phyloP scores from a whole-genome alignment of 2,888 invertebrate species.

The Drosophila rellima region DNA sequence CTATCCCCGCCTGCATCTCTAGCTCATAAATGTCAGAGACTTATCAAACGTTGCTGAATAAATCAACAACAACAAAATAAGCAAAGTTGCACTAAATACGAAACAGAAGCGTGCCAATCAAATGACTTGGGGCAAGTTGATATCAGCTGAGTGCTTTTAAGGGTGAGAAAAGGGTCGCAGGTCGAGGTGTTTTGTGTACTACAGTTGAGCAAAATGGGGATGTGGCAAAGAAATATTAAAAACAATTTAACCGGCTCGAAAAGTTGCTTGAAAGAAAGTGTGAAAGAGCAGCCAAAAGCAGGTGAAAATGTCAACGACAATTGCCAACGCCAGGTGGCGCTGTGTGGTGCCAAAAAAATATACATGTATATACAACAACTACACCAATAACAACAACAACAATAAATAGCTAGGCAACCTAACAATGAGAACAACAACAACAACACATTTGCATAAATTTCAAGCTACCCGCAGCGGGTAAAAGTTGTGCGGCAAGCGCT shows the following conservation, averaged over 20 bases:
- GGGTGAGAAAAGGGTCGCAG: not conserved
- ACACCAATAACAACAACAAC: slow-evolving; percentile 28
- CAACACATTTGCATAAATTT: slow-evolving; percentile 78
- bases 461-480: slow-evolving; percentile 55
- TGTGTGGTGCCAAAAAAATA: slow-evolving; percentile 22
- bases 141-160: slow-evolving; percentile 10
- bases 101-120: slow-evolving; percentile 57
- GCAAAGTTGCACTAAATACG: slow-evolving; percentile 28
- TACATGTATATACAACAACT: slow-evolving; percentile 13
- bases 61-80: slow-evolving; percentile 50
- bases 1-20: not conserved
- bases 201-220: not conserved
- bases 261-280: slow-evolving; percentile 36
- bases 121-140: slow-evolving; percentile 3
- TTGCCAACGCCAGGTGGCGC: slow-evolving; percentile 68
- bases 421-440: slow-evolving; percentile 51
- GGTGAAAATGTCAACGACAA: slow-evolving; percentile 76
- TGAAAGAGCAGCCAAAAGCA: slow-evolving; percentile 44
- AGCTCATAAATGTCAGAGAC: slow-evolving; percentile 59
- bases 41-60: slow-evolving; percentile 58
- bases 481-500: slow-evolving; percentile 66
- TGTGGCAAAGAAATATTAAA: slow-evolving; percentile 47
- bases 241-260: slow-evolving; percentile 58
- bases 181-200: not conserved
- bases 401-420: slow-evolving; percentile 14